Conservation (phyloP, 2,888 invertebrate genomes). For the Epistrophella euchroma region DNA sequence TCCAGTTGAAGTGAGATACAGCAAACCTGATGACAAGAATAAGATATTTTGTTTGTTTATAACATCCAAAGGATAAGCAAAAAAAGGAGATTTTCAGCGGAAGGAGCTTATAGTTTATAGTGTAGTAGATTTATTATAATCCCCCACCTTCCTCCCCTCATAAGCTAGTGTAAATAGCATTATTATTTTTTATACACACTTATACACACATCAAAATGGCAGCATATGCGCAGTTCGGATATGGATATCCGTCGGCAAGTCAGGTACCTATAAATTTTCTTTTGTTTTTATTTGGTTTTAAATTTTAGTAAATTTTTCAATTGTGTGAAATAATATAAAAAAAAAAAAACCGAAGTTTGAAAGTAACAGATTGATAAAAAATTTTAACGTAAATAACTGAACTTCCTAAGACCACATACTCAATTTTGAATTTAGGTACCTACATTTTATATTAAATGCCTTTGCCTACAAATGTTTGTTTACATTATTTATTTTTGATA, state of each 20-base stretch:
- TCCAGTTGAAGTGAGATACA: constrained; percentile 65
- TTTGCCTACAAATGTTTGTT: too few species aligned
- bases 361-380: too few species aligned
- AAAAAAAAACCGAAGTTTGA: too few species aligned
- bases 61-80: constrained; percentile 65
- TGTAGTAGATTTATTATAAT: constrained; percentile 46
- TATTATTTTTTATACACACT: constrained; percentile 53
- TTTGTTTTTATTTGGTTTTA: not conserved
- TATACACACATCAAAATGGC: constrained; percentile 83
- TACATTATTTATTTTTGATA: too few species aligned
- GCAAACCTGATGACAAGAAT: constrained; percentile 67
- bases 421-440: too few species aligned
- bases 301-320: not conserved
- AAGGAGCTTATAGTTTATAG: constrained; percentile 70
- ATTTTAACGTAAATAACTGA: too few species aligned
- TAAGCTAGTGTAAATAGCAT: constrained; percentile 72
- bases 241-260: constrained; percentile 95
- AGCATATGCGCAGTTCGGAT: constrained; percentile 96
- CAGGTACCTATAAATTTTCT: constrained; percentile 88
- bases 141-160: not conserved
- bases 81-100: constrained; percentile 55
- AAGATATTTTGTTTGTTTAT: constrained; percentile 68
- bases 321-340: not conserved
- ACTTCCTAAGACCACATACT: too few species aligned
- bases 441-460: too few species aligned